Percentiles rank a stretch among this genome's conserved stretches.
Evolutionary conservation across 1,140 invertebrate genomes (phyloP).

Genomic region (Epicauta chinensis): DNA sequence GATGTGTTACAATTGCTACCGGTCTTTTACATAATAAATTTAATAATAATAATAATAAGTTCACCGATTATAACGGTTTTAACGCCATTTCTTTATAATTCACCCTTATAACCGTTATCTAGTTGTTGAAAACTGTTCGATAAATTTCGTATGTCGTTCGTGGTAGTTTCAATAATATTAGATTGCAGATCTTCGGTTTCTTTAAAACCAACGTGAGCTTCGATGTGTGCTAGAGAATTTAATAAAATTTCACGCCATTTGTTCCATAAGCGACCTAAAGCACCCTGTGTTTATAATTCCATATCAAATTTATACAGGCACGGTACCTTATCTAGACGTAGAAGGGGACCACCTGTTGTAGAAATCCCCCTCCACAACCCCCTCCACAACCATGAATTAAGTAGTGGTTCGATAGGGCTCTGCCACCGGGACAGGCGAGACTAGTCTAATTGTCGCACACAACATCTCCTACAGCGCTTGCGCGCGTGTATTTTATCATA

Average conservation of each 20-base stretch:
- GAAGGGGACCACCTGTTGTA: too few relatives aligned
- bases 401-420: too few relatives aligned
- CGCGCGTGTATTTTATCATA: too few relatives aligned
- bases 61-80: constrained; percentile 67
- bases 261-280: constrained; percentile 60
- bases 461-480: too few relatives aligned
- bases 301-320: background rate
- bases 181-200: constrained; percentile 82
- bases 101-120: constrained; percentile 65
- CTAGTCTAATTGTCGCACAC: too few relatives aligned
- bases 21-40: constrained; percentile 73
- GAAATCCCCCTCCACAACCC: too few relatives aligned
- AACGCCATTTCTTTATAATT: constrained; percentile 69
- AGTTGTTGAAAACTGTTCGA: constrained; percentile 51
- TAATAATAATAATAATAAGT: constrained; percentile 87
- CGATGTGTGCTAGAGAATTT: constrained; percentile 62
- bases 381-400: too few relatives aligned
- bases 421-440: too few relatives aligned
- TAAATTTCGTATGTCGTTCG: constrained; percentile 46
- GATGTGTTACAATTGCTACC: constrained; percentile 80
- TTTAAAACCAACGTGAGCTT: constrained; percentile 85
- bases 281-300: constrained; percentile 60
- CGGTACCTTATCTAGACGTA: too few relatives aligned
- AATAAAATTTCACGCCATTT: constrained; percentile 60
- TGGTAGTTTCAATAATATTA: constrained; percentile 51